Evolutionary conservation across 2,113 vertebrate species (phyloP).

Genomic region (Laticauda laticaudata): DNA sequence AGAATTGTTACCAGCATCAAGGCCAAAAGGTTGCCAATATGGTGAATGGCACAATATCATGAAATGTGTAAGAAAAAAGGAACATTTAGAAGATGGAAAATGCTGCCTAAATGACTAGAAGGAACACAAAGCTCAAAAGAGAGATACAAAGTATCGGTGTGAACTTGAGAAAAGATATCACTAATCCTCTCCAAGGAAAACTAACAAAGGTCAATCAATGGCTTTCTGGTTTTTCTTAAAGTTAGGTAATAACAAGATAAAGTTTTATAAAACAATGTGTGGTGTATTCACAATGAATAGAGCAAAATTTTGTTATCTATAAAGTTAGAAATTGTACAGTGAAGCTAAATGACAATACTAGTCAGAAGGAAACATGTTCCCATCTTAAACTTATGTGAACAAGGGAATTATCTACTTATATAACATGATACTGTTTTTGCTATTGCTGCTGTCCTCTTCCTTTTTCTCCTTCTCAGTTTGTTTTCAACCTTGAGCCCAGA

Average conservation of each 20-base stretch:
- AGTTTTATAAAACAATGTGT: background rate
- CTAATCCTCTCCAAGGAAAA: background rate
- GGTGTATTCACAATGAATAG: background rate
- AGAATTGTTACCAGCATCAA: background rate
- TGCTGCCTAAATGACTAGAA: background rate
- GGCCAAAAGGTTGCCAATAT: background rate
- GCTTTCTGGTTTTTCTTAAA: background rate
- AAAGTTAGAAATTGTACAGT: background rate
- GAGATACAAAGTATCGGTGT: background rate
- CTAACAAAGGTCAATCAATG: background rate
- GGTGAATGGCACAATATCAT: background rate
- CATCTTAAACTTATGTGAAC: background rate
- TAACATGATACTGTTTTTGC: background rate
- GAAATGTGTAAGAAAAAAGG: background rate
- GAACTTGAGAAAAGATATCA: background rate
- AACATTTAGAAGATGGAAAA: background rate
- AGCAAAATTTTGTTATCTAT: background rate
- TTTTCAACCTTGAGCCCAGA: background rate
- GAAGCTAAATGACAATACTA: background rate
- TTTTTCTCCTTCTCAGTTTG: background rate
- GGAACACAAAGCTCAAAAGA: background rate
- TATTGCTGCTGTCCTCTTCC: background rate
- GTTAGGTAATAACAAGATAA: background rate
- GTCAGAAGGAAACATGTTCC: background rate
- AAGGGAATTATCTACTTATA: background rate